Conservation (phyloP, 2,113 vertebrate species). For the Clarias batrachus region DNA sequence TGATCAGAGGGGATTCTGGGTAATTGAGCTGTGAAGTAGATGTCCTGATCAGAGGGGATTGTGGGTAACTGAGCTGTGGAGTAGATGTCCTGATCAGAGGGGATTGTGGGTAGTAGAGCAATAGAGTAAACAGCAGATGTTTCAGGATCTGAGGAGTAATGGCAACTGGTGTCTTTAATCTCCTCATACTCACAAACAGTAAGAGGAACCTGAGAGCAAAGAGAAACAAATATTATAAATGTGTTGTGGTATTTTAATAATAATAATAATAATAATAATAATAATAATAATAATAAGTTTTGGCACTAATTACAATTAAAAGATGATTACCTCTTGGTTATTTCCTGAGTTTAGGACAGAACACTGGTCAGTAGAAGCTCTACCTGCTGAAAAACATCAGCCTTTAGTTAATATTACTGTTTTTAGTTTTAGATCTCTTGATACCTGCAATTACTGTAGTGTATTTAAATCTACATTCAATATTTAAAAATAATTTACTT, state of each 20-base stretch:
- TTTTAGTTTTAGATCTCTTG: too few relatives aligned
- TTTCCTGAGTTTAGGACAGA: neutral
- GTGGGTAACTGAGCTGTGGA: too few relatives aligned
- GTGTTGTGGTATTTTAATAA: neutral
- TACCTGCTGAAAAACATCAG: neutral
- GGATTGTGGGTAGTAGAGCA: neutral
- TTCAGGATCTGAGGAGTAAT: constrained; percentile 60
- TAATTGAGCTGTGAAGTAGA: neutral
- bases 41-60: neutral
- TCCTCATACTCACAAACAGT: neutral
- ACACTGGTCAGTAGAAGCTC: neutral
- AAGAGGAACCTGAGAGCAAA: neutral
- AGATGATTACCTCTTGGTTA: neutral
- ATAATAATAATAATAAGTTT: too few relatives aligned
- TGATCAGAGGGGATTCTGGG: neutral
- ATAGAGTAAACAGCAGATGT: constrained; percentile 32
- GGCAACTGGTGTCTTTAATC: constrained; percentile 14
- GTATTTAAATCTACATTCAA: too few relatives aligned
- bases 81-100: too few relatives aligned
- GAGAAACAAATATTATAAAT: neutral
- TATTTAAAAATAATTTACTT: too few relatives aligned
- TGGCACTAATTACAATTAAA: too few relatives aligned
- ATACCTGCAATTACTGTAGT: too few relatives aligned
- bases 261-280: too few relatives aligned
- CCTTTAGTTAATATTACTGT: too few relatives aligned